A percentile compares a stretch with the other conserved stretches of the same genome.
Conservation (phyloP, 2,797 vertebrate genomes). For the Rhinophrynus dorsalis region DNA sequence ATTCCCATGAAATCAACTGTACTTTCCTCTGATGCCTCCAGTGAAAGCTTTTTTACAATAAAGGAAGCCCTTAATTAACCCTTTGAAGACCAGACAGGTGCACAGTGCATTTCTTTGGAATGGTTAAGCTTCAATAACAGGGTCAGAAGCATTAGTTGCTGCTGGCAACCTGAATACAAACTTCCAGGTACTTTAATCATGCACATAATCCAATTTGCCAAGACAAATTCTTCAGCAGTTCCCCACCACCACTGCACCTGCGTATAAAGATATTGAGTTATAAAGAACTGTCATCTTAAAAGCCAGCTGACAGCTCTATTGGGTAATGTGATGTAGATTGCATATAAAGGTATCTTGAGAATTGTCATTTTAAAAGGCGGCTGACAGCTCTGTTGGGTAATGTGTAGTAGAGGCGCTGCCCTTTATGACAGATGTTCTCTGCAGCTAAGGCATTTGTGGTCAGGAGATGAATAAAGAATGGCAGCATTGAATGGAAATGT, state of each 20-base stretch:
- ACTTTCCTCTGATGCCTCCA: too few relatives aligned
- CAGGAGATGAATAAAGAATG: constrained; percentile 21
- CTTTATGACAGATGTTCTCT: constrained; percentile 55
- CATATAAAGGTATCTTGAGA: constrained; percentile 46
- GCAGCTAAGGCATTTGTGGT: constrained; percentile 50
- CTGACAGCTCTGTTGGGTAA: constrained; percentile 50
- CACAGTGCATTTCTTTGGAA: too few relatives aligned
- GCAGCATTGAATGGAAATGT: constrained; percentile 40
- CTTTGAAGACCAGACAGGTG: too few relatives aligned
- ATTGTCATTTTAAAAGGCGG: constrained; percentile 44
- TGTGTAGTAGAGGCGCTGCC: constrained; percentile 44
- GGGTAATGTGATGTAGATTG: constrained; percentile 44
- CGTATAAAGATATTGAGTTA: too few relatives aligned
- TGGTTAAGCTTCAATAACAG: constrained; percentile 37
- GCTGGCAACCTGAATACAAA: constrained; percentile 42
- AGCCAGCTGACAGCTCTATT: constrained; percentile 49
- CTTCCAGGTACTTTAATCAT: constrained; percentile 46
- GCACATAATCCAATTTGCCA: constrained; percentile 48
- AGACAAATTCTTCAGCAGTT: constrained; percentile 51
- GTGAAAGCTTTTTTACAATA: too few relatives aligned
- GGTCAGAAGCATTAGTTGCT: constrained; percentile 30
- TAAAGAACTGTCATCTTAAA: constrained; percentile 43
- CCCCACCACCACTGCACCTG: constrained; percentile 50
- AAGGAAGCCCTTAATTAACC: too few relatives aligned
- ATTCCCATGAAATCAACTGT: too few relatives aligned